Percentiles rank a stretch among this genome's conserved stretches.
Conservation (phyloP, 2,113 vertebrate genomes). For the Oostethus manadensis region DNA sequence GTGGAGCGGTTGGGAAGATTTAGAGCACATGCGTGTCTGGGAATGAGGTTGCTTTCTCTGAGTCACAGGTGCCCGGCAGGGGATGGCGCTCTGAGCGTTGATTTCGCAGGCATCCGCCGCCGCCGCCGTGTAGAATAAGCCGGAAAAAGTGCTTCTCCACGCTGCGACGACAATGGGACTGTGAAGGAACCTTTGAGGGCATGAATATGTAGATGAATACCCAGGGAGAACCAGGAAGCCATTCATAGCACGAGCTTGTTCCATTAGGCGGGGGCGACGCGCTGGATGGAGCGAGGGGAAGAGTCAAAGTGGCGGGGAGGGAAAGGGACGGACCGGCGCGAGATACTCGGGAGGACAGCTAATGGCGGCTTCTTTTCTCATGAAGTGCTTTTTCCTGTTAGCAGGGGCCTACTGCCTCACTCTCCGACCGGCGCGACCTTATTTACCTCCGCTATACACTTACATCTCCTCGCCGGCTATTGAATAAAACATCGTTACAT, state of each 20-base stretch:
- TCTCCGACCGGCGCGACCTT: conserved; percentile 5
- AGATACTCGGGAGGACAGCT: conserved; percentile 26
- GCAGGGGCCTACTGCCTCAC: conserved; percentile 5
- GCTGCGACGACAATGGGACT: conserved; percentile 48
- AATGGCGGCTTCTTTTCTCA: conserved; percentile 32
- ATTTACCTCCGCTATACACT: conserved; percentile 22
- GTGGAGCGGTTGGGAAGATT: conserved; percentile 8
- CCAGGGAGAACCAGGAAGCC: conserved; percentile 39
- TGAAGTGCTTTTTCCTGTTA: conserved; percentile 46
- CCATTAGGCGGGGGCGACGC: conserved; percentile 47
- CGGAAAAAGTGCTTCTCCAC: conserved; percentile 45
- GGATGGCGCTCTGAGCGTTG: conserved; percentile 38
- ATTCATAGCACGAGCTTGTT: conserved; percentile 50
- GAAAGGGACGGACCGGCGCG: conserved; percentile 17
- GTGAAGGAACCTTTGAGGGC: conserved; percentile 44
- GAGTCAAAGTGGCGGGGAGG: conserved; percentile 18
- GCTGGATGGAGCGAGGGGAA: conserved; percentile 23
- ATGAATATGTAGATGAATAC: conserved; percentile 67
- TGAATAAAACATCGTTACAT: conserved; percentile 38
- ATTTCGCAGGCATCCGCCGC: conserved; percentile 58
- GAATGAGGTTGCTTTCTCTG: conserved; percentile 6
- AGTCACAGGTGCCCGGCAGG: conserved; percentile 51
- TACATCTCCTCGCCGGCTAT: conserved; percentile 3
- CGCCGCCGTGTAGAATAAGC: conserved; percentile 46
- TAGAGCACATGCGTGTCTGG: conserved; percentile 2